These are phyloP conservation scores for Resseliella maxima DNA, from an alignment of 2,888 invertebrate genomes.

Conservation along the genomic window DNA sequence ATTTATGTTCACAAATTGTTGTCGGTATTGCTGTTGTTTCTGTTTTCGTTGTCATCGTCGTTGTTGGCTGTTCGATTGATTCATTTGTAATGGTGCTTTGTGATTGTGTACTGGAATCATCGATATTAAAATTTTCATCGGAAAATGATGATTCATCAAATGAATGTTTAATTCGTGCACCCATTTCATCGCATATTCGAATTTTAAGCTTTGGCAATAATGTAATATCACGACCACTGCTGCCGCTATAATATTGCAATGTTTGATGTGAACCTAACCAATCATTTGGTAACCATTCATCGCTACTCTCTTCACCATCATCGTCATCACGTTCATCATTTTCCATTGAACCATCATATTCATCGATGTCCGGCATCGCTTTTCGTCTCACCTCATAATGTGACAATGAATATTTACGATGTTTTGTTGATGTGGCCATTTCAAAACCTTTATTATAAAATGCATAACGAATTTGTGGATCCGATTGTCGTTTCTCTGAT, in stretches of 20 bases:
- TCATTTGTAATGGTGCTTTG: neutral
- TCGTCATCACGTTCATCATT: slow-evolving; percentile 33
- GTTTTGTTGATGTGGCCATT: slow-evolving; percentile 30
- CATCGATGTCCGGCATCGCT: slow-evolving; percentile 54
- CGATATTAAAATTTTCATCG: slow-evolving; percentile 34
- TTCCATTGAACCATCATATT: slow-evolving; percentile 32
- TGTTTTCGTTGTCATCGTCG: neutral
- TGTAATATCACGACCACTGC: slow-evolving; percentile 52
- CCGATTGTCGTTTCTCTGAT: slow-evolving; percentile 56
- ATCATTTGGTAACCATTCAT: too few relatives aligned
- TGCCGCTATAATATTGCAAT: neutral
- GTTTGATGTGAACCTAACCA: neutral
- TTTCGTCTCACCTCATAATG: slow-evolving; percentile 1
- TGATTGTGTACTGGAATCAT: neutral
- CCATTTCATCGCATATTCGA: slow-evolving; percentile 60
- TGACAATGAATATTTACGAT: slow-evolving; percentile 48
- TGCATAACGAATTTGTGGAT: slow-evolving; percentile 57
- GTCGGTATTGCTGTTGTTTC: too few relatives aligned
- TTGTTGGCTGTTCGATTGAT: neutral
- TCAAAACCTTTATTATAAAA: slow-evolving; percentile 58
- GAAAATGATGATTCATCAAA: slow-evolving; percentile 59
- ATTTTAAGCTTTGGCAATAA: slow-evolving; percentile 59
- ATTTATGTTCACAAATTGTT: neutral
- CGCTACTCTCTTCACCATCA: neutral
- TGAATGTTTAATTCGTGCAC: slow-evolving; percentile 59